Evolutionary conservation across 2,797 vertebrate genomes (phyloP), one percentile per base, ranked within the genome.

Genomic region (Syndactyla subalaris): DNA sequence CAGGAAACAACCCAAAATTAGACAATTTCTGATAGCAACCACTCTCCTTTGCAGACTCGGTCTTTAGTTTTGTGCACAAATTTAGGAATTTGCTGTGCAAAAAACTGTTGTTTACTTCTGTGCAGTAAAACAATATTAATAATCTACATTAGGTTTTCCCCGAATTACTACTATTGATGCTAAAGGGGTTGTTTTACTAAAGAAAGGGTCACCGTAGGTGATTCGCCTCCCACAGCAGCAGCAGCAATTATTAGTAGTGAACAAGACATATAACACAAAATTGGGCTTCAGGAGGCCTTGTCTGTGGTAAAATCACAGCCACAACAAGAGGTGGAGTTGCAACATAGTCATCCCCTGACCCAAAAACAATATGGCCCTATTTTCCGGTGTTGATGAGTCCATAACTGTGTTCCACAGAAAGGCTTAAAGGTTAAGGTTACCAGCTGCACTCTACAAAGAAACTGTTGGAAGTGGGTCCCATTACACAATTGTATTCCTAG

Each of bases 381-480:
- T 91, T 82, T 92, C 46, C 52, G 23, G n/a, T 74, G 68, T 79
- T 78, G 85, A 91, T 93, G 48, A 58, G 66, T 82, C 76, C 62
- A 71, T 93, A 85, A 48, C 82, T 82, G 23, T 43, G 36, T 91
- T 93, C 73, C 38, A 46, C 43, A 67, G 51, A 27, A 65, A 93
- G 75, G 67, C 65, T 75, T 86, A 74, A 92, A 91, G 65, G 75
- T 93, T 90, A 91, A 89, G 49, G 86, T 89, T 91, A 91, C 83
- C 74, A 85, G 80, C 84, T 95, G 81, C 58, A 85, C 70, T 81
- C 20, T 71, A n/a, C 59, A 90, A 81, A 89, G 76, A 85, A 73
- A 86, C 34, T 18, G 62, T 83, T 55, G 49, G 79, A 74, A 94
- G 74, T 72, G 45, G 30, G 32, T 95, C 70, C 59, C 79, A 39